Evolutionary conservation across 2,888 invertebrate species (phyloP).

Genomic region (Dioctria rufipes): DNA sequence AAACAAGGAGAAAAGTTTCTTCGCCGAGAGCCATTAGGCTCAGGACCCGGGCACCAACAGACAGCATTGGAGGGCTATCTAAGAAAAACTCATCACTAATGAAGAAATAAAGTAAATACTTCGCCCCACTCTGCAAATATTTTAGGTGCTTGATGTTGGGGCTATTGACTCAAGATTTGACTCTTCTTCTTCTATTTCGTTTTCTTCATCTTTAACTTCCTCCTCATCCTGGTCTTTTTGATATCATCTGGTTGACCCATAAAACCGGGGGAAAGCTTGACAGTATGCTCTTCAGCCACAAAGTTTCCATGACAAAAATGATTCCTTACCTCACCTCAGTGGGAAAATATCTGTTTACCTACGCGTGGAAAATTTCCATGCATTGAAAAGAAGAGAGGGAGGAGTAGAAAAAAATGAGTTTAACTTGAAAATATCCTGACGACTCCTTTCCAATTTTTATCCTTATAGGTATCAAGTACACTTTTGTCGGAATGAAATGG

Average conservation of each 20-base stretch:
- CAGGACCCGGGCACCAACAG: neutral
- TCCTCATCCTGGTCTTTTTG: too few relatives aligned
- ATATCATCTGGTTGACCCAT: neutral
- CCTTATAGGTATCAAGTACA: neutral
- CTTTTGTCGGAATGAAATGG: neutral
- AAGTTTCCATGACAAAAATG: neutral
- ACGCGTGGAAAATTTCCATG: too few relatives aligned
- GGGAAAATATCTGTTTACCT: neutral
- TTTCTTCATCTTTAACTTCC: too few relatives aligned
- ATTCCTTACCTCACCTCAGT: neutral
- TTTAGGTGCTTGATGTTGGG: neutral
- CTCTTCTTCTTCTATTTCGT: neutral
- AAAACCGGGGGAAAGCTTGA: neutral
- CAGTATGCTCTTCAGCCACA: neutral
- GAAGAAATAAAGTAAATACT: conserved; percentile 3
- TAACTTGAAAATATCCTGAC: conserved; percentile 26
- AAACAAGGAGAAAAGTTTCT: conserved; percentile 21
- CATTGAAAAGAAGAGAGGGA: neutral
- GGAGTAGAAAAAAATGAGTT: neutral
- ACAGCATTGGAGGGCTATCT: too few relatives aligned
- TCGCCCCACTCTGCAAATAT: conserved; percentile 15
- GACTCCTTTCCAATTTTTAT: neutral
- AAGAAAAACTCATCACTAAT: conserved; percentile 6
- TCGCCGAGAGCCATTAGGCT: conserved; percentile 7
- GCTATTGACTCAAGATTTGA: conserved; percentile 16